Percentiles rank a stretch among this genome's conserved stretches.
These are phyloP conservation scores for Cydia pomonella DNA, from an alignment of 1,140 invertebrate genomes.

Conservation along the genomic window DNA sequence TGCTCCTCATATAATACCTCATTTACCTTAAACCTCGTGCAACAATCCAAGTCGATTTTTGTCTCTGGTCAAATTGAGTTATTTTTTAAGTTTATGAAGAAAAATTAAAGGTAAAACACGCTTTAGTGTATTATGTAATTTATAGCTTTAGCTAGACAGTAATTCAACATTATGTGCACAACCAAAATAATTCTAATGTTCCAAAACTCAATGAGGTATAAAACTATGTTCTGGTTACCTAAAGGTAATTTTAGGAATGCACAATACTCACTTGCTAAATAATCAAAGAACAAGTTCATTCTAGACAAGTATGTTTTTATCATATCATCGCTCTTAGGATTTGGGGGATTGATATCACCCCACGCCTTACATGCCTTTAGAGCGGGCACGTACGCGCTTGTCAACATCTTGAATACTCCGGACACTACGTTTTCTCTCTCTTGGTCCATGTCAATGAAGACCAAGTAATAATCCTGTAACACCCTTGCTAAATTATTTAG, in stretches of 20 bases:
- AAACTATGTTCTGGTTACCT: no score
- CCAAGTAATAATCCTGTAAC: conserved; percentile 66
- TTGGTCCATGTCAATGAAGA: conserved; percentile 64
- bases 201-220: no score
- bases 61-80: conserved; percentile 76
- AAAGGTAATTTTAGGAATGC: no score
- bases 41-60: conserved; percentile 82
- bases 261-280: conserved; percentile 63
- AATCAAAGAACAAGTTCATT: conserved; percentile 72
- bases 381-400: conserved; percentile 60
- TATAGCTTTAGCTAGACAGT: no score
- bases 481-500: neutral
- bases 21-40: conserved; percentile 81
- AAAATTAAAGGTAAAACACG: no score
- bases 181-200: no score
- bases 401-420: conserved; percentile 66
- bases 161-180: neutral
- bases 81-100: neutral
- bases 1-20: conserved; percentile 79
- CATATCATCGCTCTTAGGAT: conserved; percentile 61
- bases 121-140: neutral
- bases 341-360: conserved; percentile 72
- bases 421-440: conserved; percentile 70
- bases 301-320: conserved; percentile 66
- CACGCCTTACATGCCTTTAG: conserved; percentile 61